Base-by-base conservation (phyloP, 2,797 vertebrate species). In the Liasis olivaceus region DNA sequence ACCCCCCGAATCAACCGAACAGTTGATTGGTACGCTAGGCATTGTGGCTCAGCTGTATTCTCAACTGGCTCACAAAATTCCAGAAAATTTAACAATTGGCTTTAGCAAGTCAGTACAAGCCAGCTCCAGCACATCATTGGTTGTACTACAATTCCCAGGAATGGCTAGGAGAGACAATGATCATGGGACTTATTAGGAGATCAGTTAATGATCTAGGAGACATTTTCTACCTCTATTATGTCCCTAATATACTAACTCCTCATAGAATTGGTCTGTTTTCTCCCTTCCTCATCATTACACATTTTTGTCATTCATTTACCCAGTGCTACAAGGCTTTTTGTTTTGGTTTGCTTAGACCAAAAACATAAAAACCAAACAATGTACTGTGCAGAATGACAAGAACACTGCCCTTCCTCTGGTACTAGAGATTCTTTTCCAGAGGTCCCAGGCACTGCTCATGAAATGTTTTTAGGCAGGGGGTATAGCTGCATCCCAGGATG, bases 151-250 rank as follows among this genome's bases (percentile, higher is more conserved):
- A 81, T 47, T 47, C 72, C 36, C 36, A 81, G 42, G 36, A 4
- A 28, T 58, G 47, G 24, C n/a, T 85, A 64, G 42, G 13, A 1
- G 28, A 93, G 89, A 86, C 88, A 93, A 90, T 63, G 81, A 26
- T 93, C 93, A 72, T 22, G 95, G 95, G 95, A 95, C 96, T 97
- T 95, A 94, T 96, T 95, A 96, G 95, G 54, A 0, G 92, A 88
- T 92, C 92, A 94, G 93, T 96, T 95, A 92, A 97, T 92, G 88
- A 94, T 91, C 94, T 93, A 95, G 15, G 93, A 95, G 96, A 95
- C 94, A 94, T 26, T 93, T 88, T 96, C 93, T 63, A 85, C 96
- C 95, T 97, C 89, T 94, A 92, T 95, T 90, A 96, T 95, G 93
- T 93, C 91, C 94, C 94, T 94, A 90, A 94, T 93, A 93, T 2